These are phyloP conservation scores for Conus canariensis DNA, from an alignment of 2,888 invertebrate genomes.

Conservation along the genomic window DNA sequence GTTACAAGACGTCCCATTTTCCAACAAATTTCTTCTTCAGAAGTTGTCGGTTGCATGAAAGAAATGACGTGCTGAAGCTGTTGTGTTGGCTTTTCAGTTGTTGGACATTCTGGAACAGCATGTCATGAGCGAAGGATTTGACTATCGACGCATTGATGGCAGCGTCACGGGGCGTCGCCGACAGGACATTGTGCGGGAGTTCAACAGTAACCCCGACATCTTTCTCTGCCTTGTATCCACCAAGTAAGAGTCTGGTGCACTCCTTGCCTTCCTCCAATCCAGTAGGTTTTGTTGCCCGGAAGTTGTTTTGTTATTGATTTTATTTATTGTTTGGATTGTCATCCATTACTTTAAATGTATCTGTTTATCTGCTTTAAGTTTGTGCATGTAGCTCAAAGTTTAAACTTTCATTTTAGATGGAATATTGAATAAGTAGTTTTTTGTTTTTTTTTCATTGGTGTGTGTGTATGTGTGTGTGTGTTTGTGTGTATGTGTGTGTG, in stretches of 20 bases:
- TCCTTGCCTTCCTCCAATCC: not conserved
- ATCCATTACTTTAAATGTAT: no score
- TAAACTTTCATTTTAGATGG: no score
- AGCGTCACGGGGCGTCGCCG: slow-evolving; percentile 63
- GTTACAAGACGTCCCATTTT: no score
- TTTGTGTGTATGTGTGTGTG: no score
- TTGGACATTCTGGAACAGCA: slow-evolving; percentile 76
- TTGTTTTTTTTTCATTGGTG: no score
- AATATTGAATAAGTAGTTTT: no score
- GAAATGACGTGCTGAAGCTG: not conserved
- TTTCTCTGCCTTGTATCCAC: slow-evolving; percentile 76
- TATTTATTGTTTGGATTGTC: not conserved
- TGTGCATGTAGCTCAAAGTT: no score
- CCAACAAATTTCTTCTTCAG: no score
- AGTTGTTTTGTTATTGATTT: not conserved
- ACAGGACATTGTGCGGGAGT: slow-evolving; percentile 70
- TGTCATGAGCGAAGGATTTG: slow-evolving; percentile 71
- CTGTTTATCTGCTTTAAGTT: no score
- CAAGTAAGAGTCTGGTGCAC: slow-evolving; percentile 62
- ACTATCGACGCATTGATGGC: slow-evolving; percentile 75
- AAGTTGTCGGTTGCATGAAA: no score
- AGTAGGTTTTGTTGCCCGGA: not conserved
- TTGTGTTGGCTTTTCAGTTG: slow-evolving; percentile 56
- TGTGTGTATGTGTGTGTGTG: no score
- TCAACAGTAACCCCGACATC: slow-evolving; percentile 73